These are phyloP conservation scores for Okapia johnstoni DNA, from an alignment of 2,113 vertebrate species.

Conservation along the genomic window DNA sequence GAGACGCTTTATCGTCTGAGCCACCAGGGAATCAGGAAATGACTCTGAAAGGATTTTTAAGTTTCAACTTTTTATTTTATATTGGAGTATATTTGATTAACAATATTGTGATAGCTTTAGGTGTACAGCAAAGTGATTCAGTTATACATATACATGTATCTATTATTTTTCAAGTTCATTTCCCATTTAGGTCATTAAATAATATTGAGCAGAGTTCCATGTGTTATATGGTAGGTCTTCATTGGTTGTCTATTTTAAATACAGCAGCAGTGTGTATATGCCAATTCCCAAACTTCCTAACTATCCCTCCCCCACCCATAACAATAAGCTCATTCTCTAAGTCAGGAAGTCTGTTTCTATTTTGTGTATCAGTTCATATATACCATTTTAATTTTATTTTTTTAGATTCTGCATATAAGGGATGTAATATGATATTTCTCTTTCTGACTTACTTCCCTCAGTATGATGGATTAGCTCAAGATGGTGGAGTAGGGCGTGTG, in stretches of 20 bases:
- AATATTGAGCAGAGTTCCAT: neutral
- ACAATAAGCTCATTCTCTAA: neutral
- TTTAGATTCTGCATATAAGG: neutral
- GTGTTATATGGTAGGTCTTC: neutral
- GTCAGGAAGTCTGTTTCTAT: neutral
- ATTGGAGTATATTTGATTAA: neutral
- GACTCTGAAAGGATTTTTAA: neutral
- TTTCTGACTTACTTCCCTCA: neutral
- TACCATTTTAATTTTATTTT: neutral
- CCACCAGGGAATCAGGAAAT: no score
- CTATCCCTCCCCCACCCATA: neutral
- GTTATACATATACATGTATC: neutral
- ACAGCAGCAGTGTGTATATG: neutral
- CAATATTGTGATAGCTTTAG: neutral
- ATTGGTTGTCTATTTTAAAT: neutral
- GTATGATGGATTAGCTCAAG: neutral
- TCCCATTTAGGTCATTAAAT: neutral
- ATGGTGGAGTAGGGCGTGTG: neutral
- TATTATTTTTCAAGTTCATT: neutral
- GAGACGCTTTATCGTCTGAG: no score
- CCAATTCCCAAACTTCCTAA: neutral
- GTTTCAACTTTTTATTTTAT: no score
- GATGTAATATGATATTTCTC: neutral
- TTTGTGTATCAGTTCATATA: neutral
- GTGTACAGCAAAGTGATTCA: neutral